Percentiles rank a stretch among this genome's conserved stretches.
Conservation (phyloP, 2,888 invertebrate genomes). For the Acrocera orbiculus region DNA sequence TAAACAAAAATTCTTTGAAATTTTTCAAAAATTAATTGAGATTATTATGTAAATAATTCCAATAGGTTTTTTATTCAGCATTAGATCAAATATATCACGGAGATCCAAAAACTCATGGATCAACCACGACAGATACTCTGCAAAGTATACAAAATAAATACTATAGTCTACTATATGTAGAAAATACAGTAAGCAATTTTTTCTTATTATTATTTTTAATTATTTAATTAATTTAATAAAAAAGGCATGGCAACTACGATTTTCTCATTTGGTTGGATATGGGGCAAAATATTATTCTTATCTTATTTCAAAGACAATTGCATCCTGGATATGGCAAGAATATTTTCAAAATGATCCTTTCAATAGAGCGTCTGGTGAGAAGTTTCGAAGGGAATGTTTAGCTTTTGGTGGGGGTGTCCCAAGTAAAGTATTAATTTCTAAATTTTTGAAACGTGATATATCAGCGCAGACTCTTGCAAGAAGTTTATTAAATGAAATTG, state of each 20-base stretch:
- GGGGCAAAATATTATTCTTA: conserved; percentile 99
- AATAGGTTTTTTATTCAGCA: conserved; percentile 77
- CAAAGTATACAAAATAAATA: conserved; percentile 61
- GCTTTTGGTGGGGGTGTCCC: conserved; percentile 78
- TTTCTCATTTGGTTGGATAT: conserved; percentile 93
- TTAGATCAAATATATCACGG: conserved; percentile 78
- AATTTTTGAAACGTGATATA: conserved; percentile 59
- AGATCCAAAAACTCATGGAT: conserved; percentile 21
- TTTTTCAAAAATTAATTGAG: too few species aligned
- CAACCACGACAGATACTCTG: conserved; percentile 45
- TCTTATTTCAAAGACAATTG: conserved; percentile 81
- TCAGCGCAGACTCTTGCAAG: conserved; percentile 60
- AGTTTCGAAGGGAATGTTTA: conserved; percentile 57
- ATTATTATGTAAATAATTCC: neutral
- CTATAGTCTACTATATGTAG: conserved; percentile 72
- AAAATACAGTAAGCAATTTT: conserved; percentile 67
- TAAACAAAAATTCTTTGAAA: too few species aligned
- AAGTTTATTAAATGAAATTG: conserved; percentile 60
- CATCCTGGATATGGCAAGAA: conserved; percentile 82
- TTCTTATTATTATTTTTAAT: neutral
- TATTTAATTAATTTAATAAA: conserved; percentile 10
- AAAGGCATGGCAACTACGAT: conserved; percentile 86
- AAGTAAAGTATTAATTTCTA: conserved; percentile 56
- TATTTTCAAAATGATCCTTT: conserved; percentile 68
- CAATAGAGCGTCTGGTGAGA: conserved; percentile 56